Base-by-base conservation (phyloP, 2,113 vertebrate genomes). In the Poeciliopsis prolifica region DNA sequence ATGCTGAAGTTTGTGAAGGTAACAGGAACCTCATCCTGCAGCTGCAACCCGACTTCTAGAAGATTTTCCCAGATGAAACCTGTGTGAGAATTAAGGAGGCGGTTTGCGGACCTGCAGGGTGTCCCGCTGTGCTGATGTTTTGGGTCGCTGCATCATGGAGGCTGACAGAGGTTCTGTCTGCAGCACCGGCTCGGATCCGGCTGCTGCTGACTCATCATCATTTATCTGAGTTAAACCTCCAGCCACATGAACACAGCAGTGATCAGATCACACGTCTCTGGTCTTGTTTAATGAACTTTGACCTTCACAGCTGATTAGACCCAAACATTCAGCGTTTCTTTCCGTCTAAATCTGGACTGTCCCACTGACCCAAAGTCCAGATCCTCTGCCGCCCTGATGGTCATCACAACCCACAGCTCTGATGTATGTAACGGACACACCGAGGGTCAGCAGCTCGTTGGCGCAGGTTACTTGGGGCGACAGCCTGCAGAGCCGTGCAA, bases 401-500 rank as follows among this genome's bases (percentile, higher is more conserved):
- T 89, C 84, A 87, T 91, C 84, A 71, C 79, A 87, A 86, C 77
- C 65, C 48, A 60, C 79, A 78, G 29, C 29, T 84, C 68, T 37
- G 30, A 77, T 61, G 70, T 62, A 22, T 42, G n/a, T 4, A 40
- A 74, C 6, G n/a, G 31, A 40, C 26, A 33, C 69, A 44, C 77
- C 29, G 31, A 60, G 13, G 68, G 30, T 77, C 80, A 78, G 74
- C 79, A 15, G 86, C 79, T 82, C 79, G 78, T 63, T 14, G 70
- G 70, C 71, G 77, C 71, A 74, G 78, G 82, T 86, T 87, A 85
- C 84, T 78, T 44, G 12, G 82, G 82, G 85, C 79, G 83, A 86
- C 86, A 82, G 87, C 89, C 87, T 70, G 72, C 73, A 90, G 84
- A 86, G 78, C 80, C 77, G 77, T 75, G 78, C 81, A 77, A 79